Percentiles rank a stretch among this genome's conserved stretches.
These are phyloP conservation scores for Pammene aurita DNA, from an alignment of 2,888 invertebrate genomes.

Conservation along the genomic window DNA sequence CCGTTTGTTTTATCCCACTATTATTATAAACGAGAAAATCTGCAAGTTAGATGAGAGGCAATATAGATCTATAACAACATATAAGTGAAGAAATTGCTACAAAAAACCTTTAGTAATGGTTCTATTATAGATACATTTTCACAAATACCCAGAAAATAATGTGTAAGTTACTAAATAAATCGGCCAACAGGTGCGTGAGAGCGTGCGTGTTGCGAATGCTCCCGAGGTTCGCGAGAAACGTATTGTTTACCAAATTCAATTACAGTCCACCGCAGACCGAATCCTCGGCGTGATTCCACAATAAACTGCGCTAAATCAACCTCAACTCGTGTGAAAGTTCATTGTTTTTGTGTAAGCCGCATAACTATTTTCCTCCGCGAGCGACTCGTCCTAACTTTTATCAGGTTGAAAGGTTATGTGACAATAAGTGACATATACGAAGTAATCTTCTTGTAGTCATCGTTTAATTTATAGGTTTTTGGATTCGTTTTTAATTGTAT, in stretches of 20 bases:
- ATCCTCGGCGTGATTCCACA: conserved; percentile 65
- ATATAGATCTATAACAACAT: no score
- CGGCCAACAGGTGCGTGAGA: conserved; percentile 63
- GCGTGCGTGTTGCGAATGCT: conserved; percentile 64
- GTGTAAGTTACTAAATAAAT: conserved; percentile 52
- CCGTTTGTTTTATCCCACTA: no score
- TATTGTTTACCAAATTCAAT: conserved; percentile 61
- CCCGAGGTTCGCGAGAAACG: conserved; percentile 62
- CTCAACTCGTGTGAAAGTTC: conserved; percentile 74
- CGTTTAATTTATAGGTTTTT: neutral
- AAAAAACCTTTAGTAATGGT: no score
- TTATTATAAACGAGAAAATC: no score
- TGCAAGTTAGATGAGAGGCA: no score
- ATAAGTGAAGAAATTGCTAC: no score
- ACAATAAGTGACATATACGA: neutral
- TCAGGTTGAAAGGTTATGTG: conserved; percentile 18
- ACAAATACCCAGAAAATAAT: neutral
- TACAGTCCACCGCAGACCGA: conserved; percentile 52
- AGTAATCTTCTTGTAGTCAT: neutral
- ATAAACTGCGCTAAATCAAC: conserved; percentile 74
- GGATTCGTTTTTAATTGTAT: neutral
- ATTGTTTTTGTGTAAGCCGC: conserved; percentile 70
- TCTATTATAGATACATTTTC: no score
- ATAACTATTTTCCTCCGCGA: conserved; percentile 52
- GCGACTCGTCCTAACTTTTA: conserved; percentile 33